phyloP scores from a whole-genome alignment of 2,888 invertebrate genomes.

The Conistra vaccinii region DNA sequence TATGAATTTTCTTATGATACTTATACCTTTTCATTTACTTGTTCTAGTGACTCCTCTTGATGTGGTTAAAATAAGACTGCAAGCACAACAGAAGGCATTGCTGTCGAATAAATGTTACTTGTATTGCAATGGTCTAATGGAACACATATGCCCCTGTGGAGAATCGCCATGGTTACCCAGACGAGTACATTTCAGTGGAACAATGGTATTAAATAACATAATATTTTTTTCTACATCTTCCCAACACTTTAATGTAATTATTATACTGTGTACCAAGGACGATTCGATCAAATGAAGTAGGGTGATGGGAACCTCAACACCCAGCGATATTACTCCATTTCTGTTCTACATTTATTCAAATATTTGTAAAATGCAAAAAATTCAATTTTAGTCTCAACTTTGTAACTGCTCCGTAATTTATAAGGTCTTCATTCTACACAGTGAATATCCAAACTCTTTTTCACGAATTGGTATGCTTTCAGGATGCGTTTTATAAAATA shows the following conservation, averaged over 20 bases:
- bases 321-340: not conserved
- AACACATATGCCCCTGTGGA: slow-evolving; percentile 97
- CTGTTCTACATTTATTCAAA: not conserved
- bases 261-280: not conserved
- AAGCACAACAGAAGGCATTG: slow-evolving; percentile 97
- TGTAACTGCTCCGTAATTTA: not conserved
- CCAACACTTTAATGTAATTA: not conserved
- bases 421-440: not conserved
- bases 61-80: slow-evolving; percentile 99
- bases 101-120: slow-evolving; percentile 97
- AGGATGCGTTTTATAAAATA: slow-evolving; percentile 99
- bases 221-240: not conserved
- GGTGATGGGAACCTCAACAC: not conserved
- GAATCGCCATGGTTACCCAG: slow-evolving; percentile 92
- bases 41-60: slow-evolving; percentile 98
- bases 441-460: not conserved
- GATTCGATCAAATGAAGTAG: too few species aligned
- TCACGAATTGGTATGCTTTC: slow-evolving; percentile 61
- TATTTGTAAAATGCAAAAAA: not conserved
- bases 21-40: slow-evolving; percentile 12
- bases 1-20: not conserved
- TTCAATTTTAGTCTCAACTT: not conserved
- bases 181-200: slow-evolving; percentile 94
- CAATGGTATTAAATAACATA: slow-evolving; percentile 89
- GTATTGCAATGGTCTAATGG: slow-evolving; percentile 99